Base-by-base conservation (phyloP, 2,888 invertebrate species). In the Lepeophtheirus nordmannii region DNA sequence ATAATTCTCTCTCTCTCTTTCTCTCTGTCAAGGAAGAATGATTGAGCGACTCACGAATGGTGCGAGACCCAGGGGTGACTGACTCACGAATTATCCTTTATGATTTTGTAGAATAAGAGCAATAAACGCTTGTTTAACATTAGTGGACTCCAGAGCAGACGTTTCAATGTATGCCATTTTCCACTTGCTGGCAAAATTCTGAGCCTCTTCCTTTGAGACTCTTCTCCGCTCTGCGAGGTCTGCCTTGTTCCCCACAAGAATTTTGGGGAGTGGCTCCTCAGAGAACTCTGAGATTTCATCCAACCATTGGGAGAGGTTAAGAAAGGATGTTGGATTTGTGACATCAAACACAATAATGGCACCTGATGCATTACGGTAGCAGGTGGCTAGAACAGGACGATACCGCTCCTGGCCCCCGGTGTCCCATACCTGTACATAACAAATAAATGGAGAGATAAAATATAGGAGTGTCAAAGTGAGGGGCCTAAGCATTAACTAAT, bases 231-330 rank as follows among this genome's bases (percentile, higher is more conserved):
- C 65, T n/a, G 12, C 5, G 12, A 65, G 65, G 20, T 65, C 65
- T 17, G 58, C 37, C 39, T 65, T 65, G 65, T 65, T 65, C 11
- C 65, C 62, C n/a, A 65, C 39, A 11, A 65, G 58, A 38, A 65
- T 46, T 23, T 65, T 65, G 17, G 57, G 57, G n/a, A 58, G 17
- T 8, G 11, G 38, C 9, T n/a, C 30, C n/a, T n/a, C 17, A 20
- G 65, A n/a, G 58, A 65, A 65, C 40, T 65, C 65, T 10, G 53
- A 37, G 12, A 65, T 56, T 58, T 65, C 65, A 11, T 30, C 39
- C 38, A 65, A 38, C 65, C 65, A 65, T 37, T 65, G 65, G 14
- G 12, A 22, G 9, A 65, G 22, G 56, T 65, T 65, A 58, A 56
- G 17, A 17, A 65, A 65, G 3, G 63, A 56, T 20, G 41, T 63